Percentiles rank a stretch among this genome's conserved stretches.
Evolutionary conservation across 2,797 vertebrate genomes (phyloP).

Genomic region (Mionectes olivaceus): DNA sequence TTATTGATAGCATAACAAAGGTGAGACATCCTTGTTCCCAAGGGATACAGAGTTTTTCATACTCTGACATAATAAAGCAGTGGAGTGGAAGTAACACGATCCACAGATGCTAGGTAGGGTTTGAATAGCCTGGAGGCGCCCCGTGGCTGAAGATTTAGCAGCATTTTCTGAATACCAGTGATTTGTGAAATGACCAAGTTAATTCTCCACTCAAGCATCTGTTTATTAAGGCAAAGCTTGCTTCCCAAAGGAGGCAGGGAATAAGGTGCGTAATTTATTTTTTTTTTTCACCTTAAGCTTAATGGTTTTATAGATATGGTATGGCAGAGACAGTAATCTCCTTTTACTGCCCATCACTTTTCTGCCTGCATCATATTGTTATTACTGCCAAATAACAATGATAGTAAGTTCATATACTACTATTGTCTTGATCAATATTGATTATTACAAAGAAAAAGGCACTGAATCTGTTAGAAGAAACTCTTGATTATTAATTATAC

Average conservation of each 20-base stretch:
- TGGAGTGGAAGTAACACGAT: background rate
- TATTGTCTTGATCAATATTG: background rate
- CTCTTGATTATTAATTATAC: background rate
- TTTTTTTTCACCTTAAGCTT: rapidly evolving
- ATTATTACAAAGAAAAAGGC: background rate
- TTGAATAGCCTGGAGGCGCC: background rate
- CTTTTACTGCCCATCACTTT: background rate
- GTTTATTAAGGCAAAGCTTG: background rate
- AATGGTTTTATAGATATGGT: background rate
- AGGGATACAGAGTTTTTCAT: background rate
- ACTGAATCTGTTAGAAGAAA: background rate
- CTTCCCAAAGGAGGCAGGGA: background rate
- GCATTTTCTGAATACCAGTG: background rate
- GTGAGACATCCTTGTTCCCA: background rate
- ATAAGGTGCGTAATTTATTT: background rate
- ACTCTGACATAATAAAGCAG: background rate
- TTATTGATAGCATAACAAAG: background rate
- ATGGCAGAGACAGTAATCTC: background rate
- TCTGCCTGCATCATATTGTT: background rate
- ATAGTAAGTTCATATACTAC: background rate
- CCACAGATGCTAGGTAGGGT: background rate
- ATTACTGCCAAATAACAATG: background rate
- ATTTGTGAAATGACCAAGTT: background rate
- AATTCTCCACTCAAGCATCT: background rate
- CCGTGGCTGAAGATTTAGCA: background rate